Conservation (phyloP, 2,113 vertebrate genomes). For the Otocyon megalotis region DNA sequence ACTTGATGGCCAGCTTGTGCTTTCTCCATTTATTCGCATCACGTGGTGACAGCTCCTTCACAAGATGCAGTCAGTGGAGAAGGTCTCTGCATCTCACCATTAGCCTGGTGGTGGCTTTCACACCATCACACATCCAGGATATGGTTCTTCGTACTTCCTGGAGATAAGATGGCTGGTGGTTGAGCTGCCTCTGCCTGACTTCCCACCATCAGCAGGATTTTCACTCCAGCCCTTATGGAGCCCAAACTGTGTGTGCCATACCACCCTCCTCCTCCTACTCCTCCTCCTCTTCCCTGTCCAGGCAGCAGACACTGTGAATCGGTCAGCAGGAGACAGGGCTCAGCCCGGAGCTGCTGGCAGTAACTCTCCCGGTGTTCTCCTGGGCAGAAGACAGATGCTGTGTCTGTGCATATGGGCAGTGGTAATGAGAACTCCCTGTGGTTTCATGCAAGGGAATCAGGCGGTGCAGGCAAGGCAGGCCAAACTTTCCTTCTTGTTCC, state of each 20-base stretch:
- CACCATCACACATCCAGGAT: no score
- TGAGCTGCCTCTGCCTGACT: neutral
- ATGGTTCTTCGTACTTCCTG: neutral
- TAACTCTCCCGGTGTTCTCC: neutral
- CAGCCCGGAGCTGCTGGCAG: constrained; percentile 51
- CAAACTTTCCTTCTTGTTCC: constrained; percentile 31
- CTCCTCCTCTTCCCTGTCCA: neutral
- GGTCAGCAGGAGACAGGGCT: constrained; percentile 28
- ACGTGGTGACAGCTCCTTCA: neutral
- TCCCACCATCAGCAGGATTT: neutral
- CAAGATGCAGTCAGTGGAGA: neutral
- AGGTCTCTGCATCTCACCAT: neutral
- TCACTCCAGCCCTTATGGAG: neutral
- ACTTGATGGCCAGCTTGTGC: neutral
- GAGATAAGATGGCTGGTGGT: neutral
- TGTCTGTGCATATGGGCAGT: constrained; percentile 42
- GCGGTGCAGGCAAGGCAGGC: neutral
- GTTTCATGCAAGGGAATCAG: constrained; percentile 38
- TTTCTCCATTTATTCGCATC: neutral
- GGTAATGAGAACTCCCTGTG: constrained; percentile 55
- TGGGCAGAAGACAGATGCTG: constrained; percentile 55
- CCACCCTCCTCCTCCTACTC: neutral
- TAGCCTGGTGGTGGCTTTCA: neutral
- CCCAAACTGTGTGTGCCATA: neutral
- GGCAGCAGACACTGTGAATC: neutral